Base-by-base conservation (phyloP, 2,113 vertebrate genomes). In the Alectura lathami region DNA sequence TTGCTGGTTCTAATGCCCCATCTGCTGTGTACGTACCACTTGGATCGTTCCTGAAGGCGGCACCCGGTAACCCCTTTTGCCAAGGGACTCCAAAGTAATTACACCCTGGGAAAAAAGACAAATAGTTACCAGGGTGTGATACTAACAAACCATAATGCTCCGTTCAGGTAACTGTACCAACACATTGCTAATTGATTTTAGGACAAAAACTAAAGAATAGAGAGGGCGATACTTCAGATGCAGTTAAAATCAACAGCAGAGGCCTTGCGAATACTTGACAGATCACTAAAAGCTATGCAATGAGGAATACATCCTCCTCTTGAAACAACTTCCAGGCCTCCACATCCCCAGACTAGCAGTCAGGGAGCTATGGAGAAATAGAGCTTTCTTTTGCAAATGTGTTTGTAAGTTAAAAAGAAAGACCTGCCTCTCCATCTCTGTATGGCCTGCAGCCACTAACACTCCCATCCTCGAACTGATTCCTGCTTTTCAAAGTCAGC, bases 1-100 rank as follows among this genome's bases (percentile, higher is more conserved):
- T 59, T 68, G 83, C 56, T 84, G 72, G 74, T 97, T 94, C 94
- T 95, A 93, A 85, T 88, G 51, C 94, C 86, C 83, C 95, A 93
- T 82, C 70, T 95, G 95, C 95, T 95, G 77, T 95, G 96, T 97
- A 98, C 99, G 82, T 97, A 99, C 99, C 99, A 99, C 99, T 99
- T 99, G 99, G 98, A 99, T 99, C 97, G 99, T 99, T 99, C 99
- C 99, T 99, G 99, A 99, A 98, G 99, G 98, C 98, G 99, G 99
- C 98, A 99, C 99, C 87, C 99, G 99, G 95, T 99, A 99, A 97
- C 99, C 99, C 98, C 99, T 98, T 98, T 99, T 99, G 83, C 99
- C 99, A 97, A 99, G 98, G 97, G 99, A 98, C 98, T 99, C 99
- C 98, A 99, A 98, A 98, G 99, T 98, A 98, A 99, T 99, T 86